Evolutionary conservation across 1,140 invertebrate genomes (phyloP).

Genomic region (Diploscapter pachys): DNA sequence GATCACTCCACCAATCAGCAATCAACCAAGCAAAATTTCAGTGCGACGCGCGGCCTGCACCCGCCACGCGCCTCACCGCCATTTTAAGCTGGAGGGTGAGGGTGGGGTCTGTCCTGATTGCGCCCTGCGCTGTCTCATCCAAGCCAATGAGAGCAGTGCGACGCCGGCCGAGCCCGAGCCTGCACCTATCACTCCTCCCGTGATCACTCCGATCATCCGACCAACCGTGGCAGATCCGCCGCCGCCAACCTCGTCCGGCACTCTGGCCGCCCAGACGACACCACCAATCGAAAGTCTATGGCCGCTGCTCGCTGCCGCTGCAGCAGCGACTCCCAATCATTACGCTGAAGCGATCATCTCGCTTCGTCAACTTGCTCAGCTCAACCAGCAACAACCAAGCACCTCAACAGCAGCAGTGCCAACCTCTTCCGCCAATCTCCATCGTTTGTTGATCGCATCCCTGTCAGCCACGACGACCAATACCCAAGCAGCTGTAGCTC

Average conservation of each 20-base stretch:
- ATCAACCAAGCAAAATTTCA: no score
- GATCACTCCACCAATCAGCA: no score
- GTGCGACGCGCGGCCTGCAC: no score
- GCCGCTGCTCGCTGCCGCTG: background rate
- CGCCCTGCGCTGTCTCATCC: conserved; percentile 22
- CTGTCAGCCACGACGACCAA: no score
- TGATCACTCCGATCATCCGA: conserved; percentile 4
- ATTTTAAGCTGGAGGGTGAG: conserved; percentile 30
- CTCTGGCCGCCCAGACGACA: conserved; percentile 5
- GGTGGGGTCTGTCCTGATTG: conserved; percentile 27
- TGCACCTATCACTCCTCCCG: conserved; percentile 1
- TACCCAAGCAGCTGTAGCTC: no score
- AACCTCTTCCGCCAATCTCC: no score
- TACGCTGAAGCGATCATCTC: conserved; percentile 14
- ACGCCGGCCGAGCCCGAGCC: background rate
- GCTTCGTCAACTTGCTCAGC: conserved; percentile 6
- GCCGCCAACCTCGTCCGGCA: conserved; percentile 1
- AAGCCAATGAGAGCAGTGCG: conserved; percentile 8
- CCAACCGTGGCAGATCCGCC: conserved; percentile 8
- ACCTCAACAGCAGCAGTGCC: no score
- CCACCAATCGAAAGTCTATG: background rate
- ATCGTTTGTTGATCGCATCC: no score
- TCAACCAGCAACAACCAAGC: background rate
- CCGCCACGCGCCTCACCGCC: background rate
- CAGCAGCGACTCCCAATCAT: background rate